A percentile compares a stretch with the other conserved stretches of the same genome.
Evolutionary conservation across 2,113 vertebrate genomes (phyloP).

Genomic region (Pygoscelis adeliae): DNA sequence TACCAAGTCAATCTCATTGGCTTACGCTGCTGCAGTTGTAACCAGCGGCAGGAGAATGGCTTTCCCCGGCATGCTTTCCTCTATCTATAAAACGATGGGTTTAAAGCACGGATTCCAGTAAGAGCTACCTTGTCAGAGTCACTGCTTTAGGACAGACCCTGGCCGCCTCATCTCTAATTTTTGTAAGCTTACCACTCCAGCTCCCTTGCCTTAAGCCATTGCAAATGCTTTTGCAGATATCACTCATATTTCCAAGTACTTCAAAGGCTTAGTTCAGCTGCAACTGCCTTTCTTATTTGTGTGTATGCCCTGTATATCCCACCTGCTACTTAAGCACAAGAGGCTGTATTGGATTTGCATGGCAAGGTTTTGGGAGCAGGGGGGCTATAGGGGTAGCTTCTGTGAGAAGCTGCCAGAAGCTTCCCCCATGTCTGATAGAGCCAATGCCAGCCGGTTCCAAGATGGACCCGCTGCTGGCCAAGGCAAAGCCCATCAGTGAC

Average conservation of each 20-base stretch:
- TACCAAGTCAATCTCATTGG: background rate
- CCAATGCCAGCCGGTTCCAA: background rate
- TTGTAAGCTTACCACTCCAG: background rate
- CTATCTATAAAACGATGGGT: background rate
- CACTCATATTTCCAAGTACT: background rate
- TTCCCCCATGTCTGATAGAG: background rate
- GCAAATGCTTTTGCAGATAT: background rate
- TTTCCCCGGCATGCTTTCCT: background rate
- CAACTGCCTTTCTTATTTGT: background rate
- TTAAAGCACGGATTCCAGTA: background rate
- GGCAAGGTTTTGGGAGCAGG: no score
- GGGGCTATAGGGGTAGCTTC: no score
- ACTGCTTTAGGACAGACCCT: background rate
- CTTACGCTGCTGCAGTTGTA: background rate
- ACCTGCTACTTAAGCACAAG: background rate
- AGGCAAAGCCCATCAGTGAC: no score
- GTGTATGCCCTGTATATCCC: background rate
- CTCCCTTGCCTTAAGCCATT: background rate
- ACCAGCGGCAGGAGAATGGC: background rate
- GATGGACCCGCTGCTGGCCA: background rate
- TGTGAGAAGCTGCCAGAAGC: no score
- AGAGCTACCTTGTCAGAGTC: background rate
- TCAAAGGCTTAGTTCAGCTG: background rate
- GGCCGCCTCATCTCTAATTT: background rate
- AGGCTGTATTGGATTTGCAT: background rate